Conservation (phyloP, 2,888 invertebrate genomes). For the Agrenia bidenticulata region DNA sequence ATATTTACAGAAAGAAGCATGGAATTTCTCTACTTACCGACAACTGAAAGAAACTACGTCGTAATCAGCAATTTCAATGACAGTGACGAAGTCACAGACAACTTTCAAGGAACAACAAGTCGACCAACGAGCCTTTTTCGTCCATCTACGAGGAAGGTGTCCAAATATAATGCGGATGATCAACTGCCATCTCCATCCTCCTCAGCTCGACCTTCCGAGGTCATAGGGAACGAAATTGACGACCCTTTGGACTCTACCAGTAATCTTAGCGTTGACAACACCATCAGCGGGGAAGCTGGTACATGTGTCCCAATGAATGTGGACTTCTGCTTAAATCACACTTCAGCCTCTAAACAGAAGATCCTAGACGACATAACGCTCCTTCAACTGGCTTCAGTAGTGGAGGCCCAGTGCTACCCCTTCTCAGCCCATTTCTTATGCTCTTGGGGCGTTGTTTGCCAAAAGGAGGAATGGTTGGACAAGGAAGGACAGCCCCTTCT, state of each 20-base stretch:
- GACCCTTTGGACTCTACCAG: background rate
- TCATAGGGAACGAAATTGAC: slow-evolving; percentile 16
- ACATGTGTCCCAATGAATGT: slow-evolving; percentile 49
- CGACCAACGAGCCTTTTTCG: slow-evolving; percentile 19
- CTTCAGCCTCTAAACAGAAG: slow-evolving; percentile 58
- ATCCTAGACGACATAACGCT: slow-evolving; percentile 44
- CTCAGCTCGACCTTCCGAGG: slow-evolving; percentile 11
- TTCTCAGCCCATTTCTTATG: slow-evolving; percentile 88
- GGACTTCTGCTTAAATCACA: slow-evolving; percentile 44
- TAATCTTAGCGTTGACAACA: background rate
- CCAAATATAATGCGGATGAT: slow-evolving; percentile 11
- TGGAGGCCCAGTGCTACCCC: slow-evolving; percentile 86
- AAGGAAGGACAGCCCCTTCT: slow-evolving; percentile 37
- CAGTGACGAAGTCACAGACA: slow-evolving; percentile 20
- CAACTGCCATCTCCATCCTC: background rate
- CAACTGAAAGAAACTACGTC: slow-evolving; percentile 49
- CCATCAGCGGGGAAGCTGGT: background rate
- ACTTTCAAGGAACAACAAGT: slow-evolving; percentile 18
- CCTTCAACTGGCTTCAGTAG: slow-evolving; percentile 66
- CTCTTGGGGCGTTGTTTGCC: slow-evolving; percentile 51
- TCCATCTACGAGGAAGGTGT: slow-evolving; percentile 10
- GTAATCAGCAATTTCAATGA: slow-evolving; percentile 34
- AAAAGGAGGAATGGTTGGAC: slow-evolving; percentile 42
- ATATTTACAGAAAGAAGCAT: slow-evolving; percentile 48
- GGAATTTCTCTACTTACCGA: slow-evolving; percentile 50